Base-by-base conservation (phyloP, 2,797 vertebrate genomes). In the Trichosurus vulpecula region DNA sequence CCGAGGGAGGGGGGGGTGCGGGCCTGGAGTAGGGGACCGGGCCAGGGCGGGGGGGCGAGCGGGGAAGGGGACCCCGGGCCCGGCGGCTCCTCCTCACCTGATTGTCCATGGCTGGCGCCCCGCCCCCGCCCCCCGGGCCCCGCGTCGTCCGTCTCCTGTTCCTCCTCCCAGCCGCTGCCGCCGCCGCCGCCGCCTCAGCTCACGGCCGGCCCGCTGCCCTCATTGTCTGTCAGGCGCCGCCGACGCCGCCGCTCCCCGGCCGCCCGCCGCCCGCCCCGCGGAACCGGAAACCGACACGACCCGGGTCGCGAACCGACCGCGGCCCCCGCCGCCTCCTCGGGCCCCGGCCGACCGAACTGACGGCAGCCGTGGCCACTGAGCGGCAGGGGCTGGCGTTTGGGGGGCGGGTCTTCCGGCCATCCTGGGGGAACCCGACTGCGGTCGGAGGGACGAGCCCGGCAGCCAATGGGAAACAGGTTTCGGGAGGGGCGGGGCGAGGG, bases 51-150 rank as follows among this genome's bases (percentile, higher is more conserved):
- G 41, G 41, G 74, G 93, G 81, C 93, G 90, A 90, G 94, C 90
- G 92, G 91, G 41, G 92, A 87, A 57, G 25, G 27, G 57, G 31
- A 29, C 35, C 87, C 89, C 94, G 52, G 94, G 55, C 91, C 91
- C 95, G 93, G 96, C 94, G 91, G 94, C 93, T 94, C 95, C 97
- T 97, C 95, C 98, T 98, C 98, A 98, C 98, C 98, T 98, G 98
- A 98, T 98, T 98, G 98, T 98, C 98, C 98, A 98, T 98, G 98
- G 98, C 98, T 98, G 98, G 97, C 97, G 97, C 97, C 97, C 98
- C 97, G 97, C 98, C 98, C 98, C 98, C 98, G 96, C 97, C 97
- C 97, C 95, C 97, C 97, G 95, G 97, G 97, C 97, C 95, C 97
- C 97, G 97, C 95, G 96, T 97, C 96, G 97, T 96, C 97, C 97